Evolutionary conservation across 2,797 vertebrate species (phyloP).

Genomic region (Enteromius trimaculatus): DNA sequence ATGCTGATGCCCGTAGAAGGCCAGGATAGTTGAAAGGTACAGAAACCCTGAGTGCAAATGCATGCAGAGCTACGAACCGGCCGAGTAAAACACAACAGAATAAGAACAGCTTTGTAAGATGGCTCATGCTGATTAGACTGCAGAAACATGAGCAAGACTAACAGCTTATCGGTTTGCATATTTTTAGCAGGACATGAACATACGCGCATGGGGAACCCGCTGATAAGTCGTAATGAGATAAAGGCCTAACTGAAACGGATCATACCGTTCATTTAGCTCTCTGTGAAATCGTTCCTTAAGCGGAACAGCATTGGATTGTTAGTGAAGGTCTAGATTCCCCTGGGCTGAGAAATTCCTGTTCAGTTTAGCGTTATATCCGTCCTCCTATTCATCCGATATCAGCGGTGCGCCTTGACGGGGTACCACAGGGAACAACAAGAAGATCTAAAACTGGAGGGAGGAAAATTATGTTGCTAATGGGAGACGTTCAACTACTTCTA

Average conservation of each 20-base stretch:
- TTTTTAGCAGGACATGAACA: slow-evolving; percentile 20
- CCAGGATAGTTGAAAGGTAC: slow-evolving; percentile 33
- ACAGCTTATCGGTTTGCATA: background rate
- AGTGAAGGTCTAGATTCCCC: slow-evolving; percentile 28
- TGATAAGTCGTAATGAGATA: slow-evolving; percentile 24
- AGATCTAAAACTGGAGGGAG: slow-evolving; percentile 44
- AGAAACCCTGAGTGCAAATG: slow-evolving; percentile 19
- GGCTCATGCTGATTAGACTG: slow-evolving; percentile 3
- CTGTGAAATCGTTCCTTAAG: slow-evolving; percentile 25
- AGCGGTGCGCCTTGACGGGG: slow-evolving; percentile 28
- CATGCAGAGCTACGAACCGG: background rate
- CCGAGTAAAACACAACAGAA: slow-evolving; percentile 11
- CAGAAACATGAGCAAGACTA: slow-evolving; percentile 23
- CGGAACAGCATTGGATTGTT: slow-evolving; percentile 7
- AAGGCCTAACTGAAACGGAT: slow-evolving; percentile 38
- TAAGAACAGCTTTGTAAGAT: background rate
- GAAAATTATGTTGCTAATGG: slow-evolving; percentile 56
- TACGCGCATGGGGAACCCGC: background rate
- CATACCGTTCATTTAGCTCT: slow-evolving; percentile 28
- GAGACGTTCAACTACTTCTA: slow-evolving; percentile 56
- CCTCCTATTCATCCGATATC: slow-evolving; percentile 31
- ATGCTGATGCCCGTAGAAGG: slow-evolving; percentile 51
- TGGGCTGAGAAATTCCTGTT: slow-evolving; percentile 21
- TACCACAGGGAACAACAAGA: slow-evolving; percentile 19
- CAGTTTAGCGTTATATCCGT: slow-evolving; percentile 39